Base-by-base conservation (phyloP, 1,140 invertebrate species). In the Tribolium madens region DNA sequence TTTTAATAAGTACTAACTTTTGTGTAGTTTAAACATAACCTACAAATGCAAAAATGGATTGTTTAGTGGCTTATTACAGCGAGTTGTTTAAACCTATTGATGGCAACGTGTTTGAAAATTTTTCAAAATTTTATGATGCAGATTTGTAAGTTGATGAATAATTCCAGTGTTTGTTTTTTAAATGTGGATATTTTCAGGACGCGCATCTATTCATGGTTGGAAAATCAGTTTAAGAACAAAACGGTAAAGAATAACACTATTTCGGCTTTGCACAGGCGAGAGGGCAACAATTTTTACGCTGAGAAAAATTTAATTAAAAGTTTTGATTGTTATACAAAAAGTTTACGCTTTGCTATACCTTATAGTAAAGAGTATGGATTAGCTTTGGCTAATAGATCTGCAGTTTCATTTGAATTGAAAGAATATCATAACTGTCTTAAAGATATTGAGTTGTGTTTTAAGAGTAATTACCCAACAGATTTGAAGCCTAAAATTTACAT, bases 381-480 rank as follows among this genome's bases (percentile, higher is more conserved):
- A 26, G 83, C 82, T 53, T 76, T 83, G 17, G 81, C 83, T 5
- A 84, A 84, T 75, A 77, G 83, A 76, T 84, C 84, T 7, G 84
- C 84, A 0, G 79, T 78, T 26, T 81, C 77, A 60, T 84, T 81
- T 78, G 78, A 80, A 75, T 77, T 82, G 71, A 78, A 76, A 72
- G 79, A 83, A 75, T 84, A 81, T 70, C 68, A 84, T 80, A 76
- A 81, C 71, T 84, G 82, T 76, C 69, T 84, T 14, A 81, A 79
- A 68, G 83, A 84, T 77, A 83, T 84, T 12, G 76, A 84, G 12
- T 53, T 77, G 14, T 84, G 81, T 73, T 81, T 84, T 31, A 78
- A 81, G 48, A 79, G 71, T 10, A 78, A 80, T 26, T 82, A 80
- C 64, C 81, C 82, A 15, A 79, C 76, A 17, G 76, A 80, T 75